phyloP scores from a whole-genome alignment of 2,797 vertebrate genomes.

The Urocyon cinereoargenteus region DNA sequence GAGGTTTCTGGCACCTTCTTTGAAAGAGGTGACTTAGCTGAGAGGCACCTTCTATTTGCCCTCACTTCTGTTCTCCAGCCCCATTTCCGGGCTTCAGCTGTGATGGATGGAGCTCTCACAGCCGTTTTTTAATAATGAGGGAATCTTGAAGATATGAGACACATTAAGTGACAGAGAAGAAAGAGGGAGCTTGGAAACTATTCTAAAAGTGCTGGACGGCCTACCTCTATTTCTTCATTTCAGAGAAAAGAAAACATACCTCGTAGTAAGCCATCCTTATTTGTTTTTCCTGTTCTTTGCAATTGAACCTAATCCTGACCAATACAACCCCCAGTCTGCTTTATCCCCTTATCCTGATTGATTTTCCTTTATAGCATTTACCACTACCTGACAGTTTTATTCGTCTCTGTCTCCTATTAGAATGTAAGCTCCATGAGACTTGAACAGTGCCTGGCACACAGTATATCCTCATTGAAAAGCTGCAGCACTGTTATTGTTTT shows the following conservation, averaged over 20 bases:
- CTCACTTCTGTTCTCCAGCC: neutral
- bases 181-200: neutral
- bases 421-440: neutral
- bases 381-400: neutral
- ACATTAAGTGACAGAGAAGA: neutral
- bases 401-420: neutral
- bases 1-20: neutral
- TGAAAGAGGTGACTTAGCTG: neutral
- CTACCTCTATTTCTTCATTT: neutral
- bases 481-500: neutral
- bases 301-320: neutral
- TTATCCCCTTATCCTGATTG: neutral
- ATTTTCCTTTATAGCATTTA: neutral
- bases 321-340: neutral
- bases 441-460: neutral
- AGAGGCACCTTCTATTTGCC: neutral
- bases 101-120: neutral
- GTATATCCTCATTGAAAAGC: neutral
- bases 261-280: neutral
- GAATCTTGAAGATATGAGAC: neutral
- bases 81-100: neutral
- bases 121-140: neutral
- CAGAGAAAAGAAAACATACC: neutral
- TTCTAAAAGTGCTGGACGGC: neutral
- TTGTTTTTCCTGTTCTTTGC: neutral